Percentiles rank a stretch among this genome's conserved stretches.
Evolutionary conservation across 1,140 invertebrate species (phyloP).

Genomic region (Cherax destructor): DNA sequence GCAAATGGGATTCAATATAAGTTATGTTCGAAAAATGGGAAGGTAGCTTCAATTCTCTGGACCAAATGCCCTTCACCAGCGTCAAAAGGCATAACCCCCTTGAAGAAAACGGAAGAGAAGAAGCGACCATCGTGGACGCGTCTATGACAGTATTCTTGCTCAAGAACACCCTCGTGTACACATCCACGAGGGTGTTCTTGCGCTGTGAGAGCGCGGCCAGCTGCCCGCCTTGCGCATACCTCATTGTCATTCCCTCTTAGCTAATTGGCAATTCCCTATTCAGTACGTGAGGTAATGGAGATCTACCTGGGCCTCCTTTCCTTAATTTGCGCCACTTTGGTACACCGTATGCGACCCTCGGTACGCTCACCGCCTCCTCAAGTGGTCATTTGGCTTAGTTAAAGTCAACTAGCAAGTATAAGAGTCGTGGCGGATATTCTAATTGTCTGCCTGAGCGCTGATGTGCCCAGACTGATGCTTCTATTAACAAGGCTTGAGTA

Average conservation of each 20-base stretch:
- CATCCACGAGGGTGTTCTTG: no score
- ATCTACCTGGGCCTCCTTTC: conserved; percentile 39
- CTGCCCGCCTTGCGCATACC: no score
- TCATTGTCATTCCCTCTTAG: conserved; percentile 18
- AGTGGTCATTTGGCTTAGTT: neutral
- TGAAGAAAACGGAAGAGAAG: no score
- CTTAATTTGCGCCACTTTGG: conserved; percentile 42
- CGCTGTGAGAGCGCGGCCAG: no score
- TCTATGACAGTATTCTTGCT: no score
- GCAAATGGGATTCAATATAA: no score
- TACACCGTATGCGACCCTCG: neutral
- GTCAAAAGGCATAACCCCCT: no score
- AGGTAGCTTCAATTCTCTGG: no score
- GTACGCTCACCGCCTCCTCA: neutral
- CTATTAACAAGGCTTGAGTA: neutral
- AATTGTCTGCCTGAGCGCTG: neutral
- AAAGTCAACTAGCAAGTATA: neutral
- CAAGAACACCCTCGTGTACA: no score
- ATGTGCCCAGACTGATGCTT: neutral
- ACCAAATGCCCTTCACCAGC: no score
- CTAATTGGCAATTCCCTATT: conserved; percentile 54
- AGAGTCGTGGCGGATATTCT: neutral
- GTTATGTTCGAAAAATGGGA: no score
- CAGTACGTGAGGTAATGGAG: conserved; percentile 34
- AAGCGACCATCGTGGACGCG: no score